Conservation (phyloP, 2,888 invertebrate species). For the Lamproptera curius region DNA sequence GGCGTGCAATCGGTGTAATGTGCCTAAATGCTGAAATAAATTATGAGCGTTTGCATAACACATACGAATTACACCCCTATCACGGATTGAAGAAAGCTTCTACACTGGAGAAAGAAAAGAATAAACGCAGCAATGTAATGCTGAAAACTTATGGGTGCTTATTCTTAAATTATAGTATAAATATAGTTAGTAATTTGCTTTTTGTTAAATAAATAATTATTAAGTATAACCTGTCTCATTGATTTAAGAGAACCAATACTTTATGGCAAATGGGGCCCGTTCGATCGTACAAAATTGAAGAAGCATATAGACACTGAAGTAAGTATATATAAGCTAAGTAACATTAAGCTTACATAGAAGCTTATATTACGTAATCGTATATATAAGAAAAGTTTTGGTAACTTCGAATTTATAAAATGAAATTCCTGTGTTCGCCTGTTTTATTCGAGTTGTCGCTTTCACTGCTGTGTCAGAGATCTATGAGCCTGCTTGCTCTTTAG, state of each 20-base stretch:
- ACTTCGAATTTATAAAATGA: neutral
- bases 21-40: slow-evolving; percentile 78
- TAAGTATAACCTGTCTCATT: no score
- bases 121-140: slow-evolving; percentile 42
- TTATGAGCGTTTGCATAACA: slow-evolving; percentile 68
- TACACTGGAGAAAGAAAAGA: slow-evolving; percentile 51
- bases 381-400: neutral
- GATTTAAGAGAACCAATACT: slow-evolving; percentile 59
- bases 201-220: no score
- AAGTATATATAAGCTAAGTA: slow-evolving; percentile 22
- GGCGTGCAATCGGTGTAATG: slow-evolving; percentile 75
- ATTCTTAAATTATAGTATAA: no score
- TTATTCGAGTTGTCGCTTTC: neutral
- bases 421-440: neutral
- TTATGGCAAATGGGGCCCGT: slow-evolving; percentile 53
- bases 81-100: slow-evolving; percentile 71
- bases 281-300: slow-evolving; percentile 33
- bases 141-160: slow-evolving; percentile 49
- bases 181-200: no score
- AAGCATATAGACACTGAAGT: slow-evolving; percentile 26
- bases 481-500: no score
- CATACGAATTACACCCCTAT: slow-evolving; percentile 73
- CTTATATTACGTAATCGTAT: neutral
- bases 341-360: neutral
- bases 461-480: neutral